Evolutionary conservation across 2,113 vertebrate genomes (phyloP).

Genomic region (Albula goreensis): DNA sequence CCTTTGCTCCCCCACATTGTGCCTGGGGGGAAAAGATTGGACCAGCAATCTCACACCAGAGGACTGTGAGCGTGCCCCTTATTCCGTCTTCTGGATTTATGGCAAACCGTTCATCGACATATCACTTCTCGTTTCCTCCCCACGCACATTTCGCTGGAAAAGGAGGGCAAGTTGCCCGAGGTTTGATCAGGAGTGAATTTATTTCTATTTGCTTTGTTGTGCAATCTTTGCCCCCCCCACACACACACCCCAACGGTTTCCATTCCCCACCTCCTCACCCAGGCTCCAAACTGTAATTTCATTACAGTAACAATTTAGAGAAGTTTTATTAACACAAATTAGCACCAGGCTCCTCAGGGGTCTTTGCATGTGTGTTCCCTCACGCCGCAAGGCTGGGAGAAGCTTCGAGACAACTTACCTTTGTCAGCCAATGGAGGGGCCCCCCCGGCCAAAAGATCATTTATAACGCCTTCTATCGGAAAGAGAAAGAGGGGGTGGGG

Average conservation of each 20-base stretch:
- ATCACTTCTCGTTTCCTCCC: conserved; percentile 67
- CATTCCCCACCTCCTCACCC: conserved; percentile 24
- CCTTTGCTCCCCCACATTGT: conserved; percentile 36
- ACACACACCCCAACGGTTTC: no score
- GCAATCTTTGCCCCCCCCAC: conserved; percentile 61
- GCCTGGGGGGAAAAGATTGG: background rate
- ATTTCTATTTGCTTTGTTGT: conserved; percentile 70
- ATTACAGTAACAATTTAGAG: conserved; percentile 71
- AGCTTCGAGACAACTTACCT: conserved; percentile 10
- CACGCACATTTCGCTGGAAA: conserved; percentile 56
- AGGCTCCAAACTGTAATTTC: conserved; percentile 54
- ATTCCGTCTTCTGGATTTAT: conserved; percentile 53
- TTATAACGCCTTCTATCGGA: conserved; percentile 44
- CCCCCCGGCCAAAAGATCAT: conserved; percentile 21
- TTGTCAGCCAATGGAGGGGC: background rate
- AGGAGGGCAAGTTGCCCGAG: conserved; percentile 37
- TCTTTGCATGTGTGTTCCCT: conserved; percentile 38
- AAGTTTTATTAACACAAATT: conserved; percentile 69
- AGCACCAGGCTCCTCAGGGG: conserved; percentile 33
- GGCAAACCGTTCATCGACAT: conserved; percentile 35
- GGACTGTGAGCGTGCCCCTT: conserved; percentile 27
- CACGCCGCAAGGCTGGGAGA: conserved; percentile 1
- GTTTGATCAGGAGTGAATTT: conserved; percentile 58
- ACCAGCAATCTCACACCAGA: background rate
- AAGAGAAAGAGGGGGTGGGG: conserved; percentile 12